Base-by-base conservation (phyloP, 1,140 invertebrate genomes). In the Oppia nitens region DNA sequence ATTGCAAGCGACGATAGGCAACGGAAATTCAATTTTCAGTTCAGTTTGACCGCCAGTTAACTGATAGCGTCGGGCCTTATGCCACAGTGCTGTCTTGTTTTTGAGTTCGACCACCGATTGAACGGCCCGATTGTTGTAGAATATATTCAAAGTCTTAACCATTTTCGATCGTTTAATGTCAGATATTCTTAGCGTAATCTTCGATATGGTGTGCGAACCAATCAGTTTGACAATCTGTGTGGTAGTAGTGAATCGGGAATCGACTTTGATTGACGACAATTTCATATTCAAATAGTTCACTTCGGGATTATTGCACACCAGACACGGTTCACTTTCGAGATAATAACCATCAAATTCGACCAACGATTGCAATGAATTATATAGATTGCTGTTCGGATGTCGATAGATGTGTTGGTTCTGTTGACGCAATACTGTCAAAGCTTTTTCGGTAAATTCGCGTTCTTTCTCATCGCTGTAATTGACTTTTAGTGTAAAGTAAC, bases 291-390 rank as follows among this genome's bases (percentile, higher is more conserved):
- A 74, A 76, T 91, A 86, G 1, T 90, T 83, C 17, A 95, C 85
- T 72, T 98, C 93, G 0, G 92, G 90, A 74, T 95, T 95, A 71
- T 96, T 96, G 70, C 93, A 98, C 0, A 96, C 91, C 23, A 96
- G 77, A 68, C 93, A 98, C 0, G 93, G 93, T 68, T 96, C 91
- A 61, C 88, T 92, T 74, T 98, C 93, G 40, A 97, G 73, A 70
- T 92, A 98, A 72, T 90, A 95, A 0, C 93, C 92, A 71, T 96
- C 92, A 50, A 97, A 79, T 68, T 96, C 90, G 12, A 96, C 86
- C 67, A 89, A 85, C 3, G 88, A 87, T 51, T 87, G 83, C 25
- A 97, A 73, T 53, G 89, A 84, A 17, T 86, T 86, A 70, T 98
- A 97, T 3, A 96, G 78, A 62, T 84, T 86, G 0, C 89, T 86